Evolutionary conservation across 2,888 invertebrate genomes (phyloP).

Genomic region (Frankliniella intonsa): DNA sequence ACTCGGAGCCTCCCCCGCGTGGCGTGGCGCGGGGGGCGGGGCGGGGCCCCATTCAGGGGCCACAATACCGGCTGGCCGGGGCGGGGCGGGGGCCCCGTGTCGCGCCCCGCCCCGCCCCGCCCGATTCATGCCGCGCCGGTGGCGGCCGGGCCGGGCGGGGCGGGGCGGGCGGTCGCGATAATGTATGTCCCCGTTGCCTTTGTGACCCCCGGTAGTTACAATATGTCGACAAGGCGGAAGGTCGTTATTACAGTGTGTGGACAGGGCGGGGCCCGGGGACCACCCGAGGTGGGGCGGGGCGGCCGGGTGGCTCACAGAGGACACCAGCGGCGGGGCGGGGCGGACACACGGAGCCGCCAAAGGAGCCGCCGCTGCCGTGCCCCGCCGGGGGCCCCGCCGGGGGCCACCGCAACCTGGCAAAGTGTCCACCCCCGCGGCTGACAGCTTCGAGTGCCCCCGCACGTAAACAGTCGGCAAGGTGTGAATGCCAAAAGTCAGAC

Average conservation of each 20-base stretch:
- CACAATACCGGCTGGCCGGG: not conserved
- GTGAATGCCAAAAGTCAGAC: not conserved
- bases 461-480: not conserved
- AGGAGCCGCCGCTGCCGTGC: not conserved
- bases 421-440: not conserved
- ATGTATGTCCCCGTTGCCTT: not conserved
- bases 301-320: not conserved
- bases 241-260: slow-evolving; percentile 20
- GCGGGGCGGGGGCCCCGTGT: too few species aligned
- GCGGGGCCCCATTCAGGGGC: not conserved
- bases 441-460: not conserved
- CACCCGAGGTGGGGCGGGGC: not conserved
- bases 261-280: not conserved
- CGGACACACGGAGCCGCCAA: not conserved
- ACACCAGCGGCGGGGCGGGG: not conserved
- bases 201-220: slow-evolving; percentile 6
- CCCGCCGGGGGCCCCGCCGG: not conserved
- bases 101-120: not conserved
- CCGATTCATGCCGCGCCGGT: not conserved
- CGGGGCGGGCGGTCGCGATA: not conserved
- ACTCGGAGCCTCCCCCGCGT: too few species aligned
- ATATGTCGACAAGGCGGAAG: slow-evolving; percentile 12
- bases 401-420: not conserved
- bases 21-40: not conserved
- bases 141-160: not conserved